Percentiles rank a stretch among this genome's conserved stretches.
Evolutionary conservation across 1,140 invertebrate genomes (phyloP).

Genomic region (Vanessa tameamea): DNA sequence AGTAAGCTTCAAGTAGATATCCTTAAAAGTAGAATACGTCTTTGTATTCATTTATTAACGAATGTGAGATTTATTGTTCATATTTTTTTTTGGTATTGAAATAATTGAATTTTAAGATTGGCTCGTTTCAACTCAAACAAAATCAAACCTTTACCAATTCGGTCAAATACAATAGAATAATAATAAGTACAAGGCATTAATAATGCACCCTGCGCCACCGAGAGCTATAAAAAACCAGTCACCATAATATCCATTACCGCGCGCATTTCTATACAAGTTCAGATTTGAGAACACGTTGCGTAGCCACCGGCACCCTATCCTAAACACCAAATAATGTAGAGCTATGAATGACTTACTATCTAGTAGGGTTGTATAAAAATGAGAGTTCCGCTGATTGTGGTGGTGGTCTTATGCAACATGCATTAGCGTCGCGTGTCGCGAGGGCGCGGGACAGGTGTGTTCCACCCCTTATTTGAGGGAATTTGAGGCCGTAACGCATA

Average conservation of each 20-base stretch:
- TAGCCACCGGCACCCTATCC: constrained; percentile 53
- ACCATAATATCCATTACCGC: constrained; percentile 67
- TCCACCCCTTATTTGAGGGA: constrained; percentile 73
- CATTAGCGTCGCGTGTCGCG: constrained; percentile 68
- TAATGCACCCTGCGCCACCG: constrained; percentile 52
- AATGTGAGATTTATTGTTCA: neutral
- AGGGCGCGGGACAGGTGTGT: constrained; percentile 76
- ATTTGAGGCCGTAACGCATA: constrained; percentile 67
- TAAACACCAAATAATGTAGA: constrained; percentile 44
- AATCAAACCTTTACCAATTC: too few species aligned
- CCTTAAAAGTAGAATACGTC: too few species aligned
- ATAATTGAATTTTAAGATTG: too few species aligned
- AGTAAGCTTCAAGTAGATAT: too few species aligned
- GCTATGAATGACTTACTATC: constrained; percentile 13
- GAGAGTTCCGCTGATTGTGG: constrained; percentile 54
- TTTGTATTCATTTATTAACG: too few species aligned
- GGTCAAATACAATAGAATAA: neutral
- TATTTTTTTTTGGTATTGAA: too few species aligned
- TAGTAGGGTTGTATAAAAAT: neutral
- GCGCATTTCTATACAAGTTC: constrained; percentile 63
- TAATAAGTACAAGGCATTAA: constrained; percentile 37
- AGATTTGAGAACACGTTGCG: constrained; percentile 54
- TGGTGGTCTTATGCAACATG: constrained; percentile 53
- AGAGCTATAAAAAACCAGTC: constrained; percentile 53
- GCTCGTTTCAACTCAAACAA: too few species aligned